phyloP scores from a whole-genome alignment of 2,797 vertebrate genomes.

The Ctenosaura bakeri region DNA sequence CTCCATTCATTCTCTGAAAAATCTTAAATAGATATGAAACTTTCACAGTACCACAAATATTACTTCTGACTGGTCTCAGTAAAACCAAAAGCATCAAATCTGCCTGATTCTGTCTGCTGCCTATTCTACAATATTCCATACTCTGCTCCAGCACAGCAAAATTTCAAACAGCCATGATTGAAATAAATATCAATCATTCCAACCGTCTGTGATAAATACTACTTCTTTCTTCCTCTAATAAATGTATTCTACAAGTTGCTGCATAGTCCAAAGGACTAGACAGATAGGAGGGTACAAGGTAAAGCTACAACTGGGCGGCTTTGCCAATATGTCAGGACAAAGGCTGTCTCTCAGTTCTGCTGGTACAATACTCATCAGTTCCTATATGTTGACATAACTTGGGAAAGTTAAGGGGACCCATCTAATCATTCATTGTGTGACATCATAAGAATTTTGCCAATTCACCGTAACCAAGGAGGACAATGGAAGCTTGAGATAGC shows the following conservation, averaged over 20 bases:
- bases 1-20: not conserved
- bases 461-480: not conserved
- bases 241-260: not conserved
- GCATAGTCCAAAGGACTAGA: not conserved
- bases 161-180: too few relatives aligned
- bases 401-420: too few relatives aligned
- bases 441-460: not conserved
- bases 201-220: not conserved
- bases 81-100: not conserved
- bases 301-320: not conserved
- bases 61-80: not conserved
- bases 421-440: not conserved
- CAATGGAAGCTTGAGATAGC: not conserved
- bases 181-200: not conserved
- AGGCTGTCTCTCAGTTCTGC: not conserved
- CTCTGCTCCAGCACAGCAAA: not conserved
- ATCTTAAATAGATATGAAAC: not conserved
- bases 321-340: not conserved
- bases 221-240: not conserved
- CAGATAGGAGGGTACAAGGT: too few relatives aligned
- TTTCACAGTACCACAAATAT: not conserved
- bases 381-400: not conserved
- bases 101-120: too few relatives aligned
- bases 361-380: not conserved
- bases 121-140: not conserved